Evolutionary conservation across 2,888 invertebrate genomes (phyloP), one percentile per base, ranked within the genome.

Genomic region (Polyommatus iphigenia): DNA sequence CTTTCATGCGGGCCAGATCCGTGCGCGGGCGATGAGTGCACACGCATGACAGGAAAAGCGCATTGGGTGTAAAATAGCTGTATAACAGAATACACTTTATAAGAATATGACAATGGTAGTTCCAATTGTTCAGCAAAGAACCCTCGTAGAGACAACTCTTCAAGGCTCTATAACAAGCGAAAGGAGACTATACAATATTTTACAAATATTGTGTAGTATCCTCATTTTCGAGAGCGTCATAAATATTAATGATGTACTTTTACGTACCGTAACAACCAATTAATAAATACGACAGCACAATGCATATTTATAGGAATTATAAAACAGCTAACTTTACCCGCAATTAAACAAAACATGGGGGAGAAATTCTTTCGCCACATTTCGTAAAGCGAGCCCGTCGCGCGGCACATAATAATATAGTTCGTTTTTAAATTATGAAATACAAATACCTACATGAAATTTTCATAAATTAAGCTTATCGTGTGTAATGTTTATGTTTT

Each of bases 391-490:
- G 73, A 78, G 59, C 32, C 41, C 41, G 46, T 18, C 75, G 50
- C 75, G 24, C 18, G 29, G 50, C 29, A 67, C 75, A 50, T 75
- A 75, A 75, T 75, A 75, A 50, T 75, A 75, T 54, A 54, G 75
- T 71, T 77, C 50, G 72, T 83, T 83, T 82, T 83, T 84, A 85
- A 85, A 84, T 86, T 84, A 84, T 86, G 82, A 85, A 88, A 86
- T 85, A 86, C 85, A 87, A 83, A 84, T 84, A 85, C 87, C 84
- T 85, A 86, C 86, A 87, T 85, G 86, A 86, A 87, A 87, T 89
- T 85, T 87, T 87, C 88, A 91, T 91, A 91, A 91, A 91, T 91
- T 89, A 85, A 82, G 87, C 87, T 90, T 91, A 92, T 91, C 92
- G 90, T 88, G 90, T 89, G 87, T 87, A 86, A 88, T 89, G 88